Percentiles rank a stretch among this genome's conserved stretches.
phyloP scores from a whole-genome alignment of 2,113 vertebrate species.

The Alethe castanea region DNA sequence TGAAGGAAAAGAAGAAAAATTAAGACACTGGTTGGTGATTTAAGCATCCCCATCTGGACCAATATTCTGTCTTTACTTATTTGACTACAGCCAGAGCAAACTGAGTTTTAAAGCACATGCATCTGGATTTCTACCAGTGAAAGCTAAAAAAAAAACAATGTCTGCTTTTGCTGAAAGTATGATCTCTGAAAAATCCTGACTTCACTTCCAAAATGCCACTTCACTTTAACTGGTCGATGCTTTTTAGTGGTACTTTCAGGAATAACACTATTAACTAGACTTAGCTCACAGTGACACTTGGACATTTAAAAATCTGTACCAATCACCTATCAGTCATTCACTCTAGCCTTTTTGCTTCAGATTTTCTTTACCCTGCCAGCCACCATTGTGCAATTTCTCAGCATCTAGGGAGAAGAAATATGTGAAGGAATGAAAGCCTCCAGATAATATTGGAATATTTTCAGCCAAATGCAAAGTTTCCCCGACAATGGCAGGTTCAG shows the following conservation, averaged over 20 bases:
- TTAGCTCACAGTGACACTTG: not conserved
- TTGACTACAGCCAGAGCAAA: constrained; percentile 3
- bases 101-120: not conserved
- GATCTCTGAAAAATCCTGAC: not conserved
- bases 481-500: not conserved
- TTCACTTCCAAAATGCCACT: not conserved
- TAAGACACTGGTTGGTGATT: not conserved
- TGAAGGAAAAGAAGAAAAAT: not conserved
- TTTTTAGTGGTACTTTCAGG: not conserved
- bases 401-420: not conserved
- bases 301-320: not conserved
- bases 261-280: not conserved
- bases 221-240: not conserved
- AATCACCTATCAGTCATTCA: not conserved
- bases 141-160: not conserved
- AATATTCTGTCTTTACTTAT: not conserved
- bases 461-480: not conserved
- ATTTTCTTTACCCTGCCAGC: not conserved
- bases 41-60: not conserved
- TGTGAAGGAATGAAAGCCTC: not conserved
- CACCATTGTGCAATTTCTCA: accelerated
- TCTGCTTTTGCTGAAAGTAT: not conserved
- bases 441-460: not conserved
- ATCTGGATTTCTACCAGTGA: not conserved
- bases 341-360: not conserved